phyloP scores from a whole-genome alignment of 2,888 invertebrate species.

The Caenorhabditis doughertyi region DNA sequence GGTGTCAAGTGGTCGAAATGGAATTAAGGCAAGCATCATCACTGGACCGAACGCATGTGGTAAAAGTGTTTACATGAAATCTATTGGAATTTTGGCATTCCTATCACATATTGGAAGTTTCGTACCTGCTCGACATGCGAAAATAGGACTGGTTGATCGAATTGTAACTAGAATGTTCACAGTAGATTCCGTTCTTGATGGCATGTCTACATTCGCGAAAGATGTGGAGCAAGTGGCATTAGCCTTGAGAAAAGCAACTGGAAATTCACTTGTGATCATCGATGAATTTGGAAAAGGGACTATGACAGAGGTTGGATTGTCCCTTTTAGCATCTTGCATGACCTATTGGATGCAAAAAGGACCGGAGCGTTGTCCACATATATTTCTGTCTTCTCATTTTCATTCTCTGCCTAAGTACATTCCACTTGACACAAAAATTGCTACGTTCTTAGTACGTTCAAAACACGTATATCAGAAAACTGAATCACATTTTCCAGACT shows the following conservation, averaged over 20 bases:
- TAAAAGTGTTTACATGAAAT: constrained; percentile 92
- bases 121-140: constrained; percentile 87
- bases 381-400: constrained; percentile 90
- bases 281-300: constrained; percentile 95
- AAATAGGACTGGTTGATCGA: constrained; percentile 86
- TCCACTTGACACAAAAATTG: constrained; percentile 47
- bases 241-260: constrained; percentile 87
- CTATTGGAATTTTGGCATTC: constrained; percentile 89
- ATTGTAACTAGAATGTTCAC: constrained; percentile 87
- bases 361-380: constrained; percentile 87
- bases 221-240: constrained; percentile 90
- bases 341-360: constrained; percentile 86
- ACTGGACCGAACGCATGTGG: constrained; percentile 95
- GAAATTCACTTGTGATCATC: constrained; percentile 88
- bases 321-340: constrained; percentile 88
- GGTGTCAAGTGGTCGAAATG: constrained; percentile 82
- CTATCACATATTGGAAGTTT: constrained; percentile 93
- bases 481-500: constrained; percentile 53
- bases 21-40: constrained; percentile 88
- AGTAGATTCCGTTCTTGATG: constrained; percentile 89
- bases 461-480: background rate
- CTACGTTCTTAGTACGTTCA: constrained; percentile 61
- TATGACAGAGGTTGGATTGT: constrained; percentile 87
- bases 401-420: constrained; percentile 85
- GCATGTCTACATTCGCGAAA: constrained; percentile 91